A percentile compares a stretch with the other conserved stretches of the same genome.
Conservation (phyloP, 2,888 invertebrate genomes). For the Lochmaea crataegi region DNA sequence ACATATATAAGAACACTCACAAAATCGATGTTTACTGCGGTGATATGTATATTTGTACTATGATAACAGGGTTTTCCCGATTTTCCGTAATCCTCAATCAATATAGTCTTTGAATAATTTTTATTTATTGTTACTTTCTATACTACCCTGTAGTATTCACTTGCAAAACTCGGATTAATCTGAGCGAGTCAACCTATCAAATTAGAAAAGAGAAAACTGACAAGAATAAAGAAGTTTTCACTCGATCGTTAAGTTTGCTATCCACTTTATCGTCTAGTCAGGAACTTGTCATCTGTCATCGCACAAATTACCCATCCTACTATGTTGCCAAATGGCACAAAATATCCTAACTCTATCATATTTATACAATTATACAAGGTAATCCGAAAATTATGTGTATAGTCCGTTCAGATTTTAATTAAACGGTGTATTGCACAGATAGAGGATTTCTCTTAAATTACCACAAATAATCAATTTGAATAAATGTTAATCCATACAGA, state of each 20-base stretch:
- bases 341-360: not conserved
- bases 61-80: slow-evolving; percentile 43
- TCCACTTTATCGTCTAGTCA: slow-evolving; percentile 10
- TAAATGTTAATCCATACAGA: too few species aligned
- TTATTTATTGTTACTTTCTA: slow-evolving; percentile 22
- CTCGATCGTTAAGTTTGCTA: slow-evolving; percentile 12
- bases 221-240: slow-evolving; percentile 21
- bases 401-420: too few species aligned
- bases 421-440: too few species aligned
- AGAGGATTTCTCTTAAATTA: too few species aligned
- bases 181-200: slow-evolving; percentile 24
- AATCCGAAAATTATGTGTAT: too few species aligned
- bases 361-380: not conserved
- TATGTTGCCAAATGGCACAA: slow-evolving; percentile 4
- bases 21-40: slow-evolving; percentile 55
- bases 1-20: slow-evolving; percentile 31
- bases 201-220: slow-evolving; percentile 28
- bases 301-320: not conserved
- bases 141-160: slow-evolving; percentile 19
- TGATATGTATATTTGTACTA: slow-evolving; percentile 60
- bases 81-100: slow-evolving; percentile 9
- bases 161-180: slow-evolving; percentile 19
- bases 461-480: too few species aligned
- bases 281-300: slow-evolving; percentile 19
- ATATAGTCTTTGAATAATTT: slow-evolving; percentile 11